Percentiles rank a stretch among this genome's conserved stretches.
Conservation (phyloP, 2,797 vertebrate genomes). For the Lepilemur septentrionalis region DNA sequence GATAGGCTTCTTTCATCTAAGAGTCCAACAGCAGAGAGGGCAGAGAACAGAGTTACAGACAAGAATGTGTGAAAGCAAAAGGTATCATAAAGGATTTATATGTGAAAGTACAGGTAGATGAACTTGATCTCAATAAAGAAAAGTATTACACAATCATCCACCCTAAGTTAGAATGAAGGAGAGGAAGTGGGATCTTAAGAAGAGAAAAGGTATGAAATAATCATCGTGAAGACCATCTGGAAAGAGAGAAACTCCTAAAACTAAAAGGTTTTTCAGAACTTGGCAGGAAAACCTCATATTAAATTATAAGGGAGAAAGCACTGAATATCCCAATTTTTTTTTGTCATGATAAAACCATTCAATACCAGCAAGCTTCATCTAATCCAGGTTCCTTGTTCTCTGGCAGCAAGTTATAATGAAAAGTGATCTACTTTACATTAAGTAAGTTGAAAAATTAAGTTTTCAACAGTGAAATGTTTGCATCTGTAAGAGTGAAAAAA, state of each 20-base stretch:
- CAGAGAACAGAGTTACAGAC: neutral
- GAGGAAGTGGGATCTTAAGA: neutral
- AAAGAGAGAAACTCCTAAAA: neutral
- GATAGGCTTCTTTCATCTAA: neutral
- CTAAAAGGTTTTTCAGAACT: neutral
- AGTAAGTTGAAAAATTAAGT: conserved; percentile 70
- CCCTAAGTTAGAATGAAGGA: neutral
- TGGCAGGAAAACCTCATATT: neutral
- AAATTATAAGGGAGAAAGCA: neutral
- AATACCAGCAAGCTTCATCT: neutral
- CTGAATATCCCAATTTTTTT: neutral
- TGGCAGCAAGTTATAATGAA: conserved; percentile 57
- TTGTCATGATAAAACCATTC: neutral
- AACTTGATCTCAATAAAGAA: neutral
- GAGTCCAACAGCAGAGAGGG: neutral
- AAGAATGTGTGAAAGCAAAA: neutral
- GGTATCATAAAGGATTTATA: neutral
- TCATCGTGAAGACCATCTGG: neutral
- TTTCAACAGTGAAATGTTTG: conserved; percentile 76
- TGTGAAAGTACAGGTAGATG: neutral
- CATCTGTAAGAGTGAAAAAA: conserved; percentile 73
- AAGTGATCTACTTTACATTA: conserved; percentile 71
- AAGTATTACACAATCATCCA: neutral
- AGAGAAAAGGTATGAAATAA: neutral
- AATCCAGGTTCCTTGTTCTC: conserved; percentile 51